phyloP scores from a whole-genome alignment of 2,797 vertebrate genomes.

The Clarias platycephalus region DNA sequence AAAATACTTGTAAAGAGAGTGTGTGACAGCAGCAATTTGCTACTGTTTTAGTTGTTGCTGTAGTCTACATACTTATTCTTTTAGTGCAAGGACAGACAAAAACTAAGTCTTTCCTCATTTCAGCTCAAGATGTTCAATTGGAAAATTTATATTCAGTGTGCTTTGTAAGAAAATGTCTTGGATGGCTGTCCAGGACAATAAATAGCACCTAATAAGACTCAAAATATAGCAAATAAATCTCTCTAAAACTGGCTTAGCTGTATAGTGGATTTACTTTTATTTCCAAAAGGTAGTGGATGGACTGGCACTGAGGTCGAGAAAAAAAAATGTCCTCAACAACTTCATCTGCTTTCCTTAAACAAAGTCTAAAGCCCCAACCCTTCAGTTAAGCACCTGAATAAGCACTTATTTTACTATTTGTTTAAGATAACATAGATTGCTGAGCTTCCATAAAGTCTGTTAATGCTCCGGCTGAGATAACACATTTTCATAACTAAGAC shows the following conservation, averaged over 20 bases:
- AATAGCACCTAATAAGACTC: background rate
- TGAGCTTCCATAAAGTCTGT: too few species aligned
- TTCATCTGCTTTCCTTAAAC: background rate
- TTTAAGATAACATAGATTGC: too few species aligned
- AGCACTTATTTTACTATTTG: background rate
- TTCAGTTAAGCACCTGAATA: background rate
- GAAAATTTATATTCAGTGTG: background rate
- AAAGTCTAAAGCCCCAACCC: background rate
- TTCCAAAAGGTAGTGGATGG: background rate
- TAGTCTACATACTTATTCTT: conserved; percentile 7
- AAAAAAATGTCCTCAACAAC: conserved; percentile 8
- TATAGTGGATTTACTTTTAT: background rate
- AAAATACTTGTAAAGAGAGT: conserved; percentile 48
- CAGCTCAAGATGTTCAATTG: background rate
- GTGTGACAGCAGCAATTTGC: conserved; percentile 29
- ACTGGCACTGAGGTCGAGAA: too few species aligned
- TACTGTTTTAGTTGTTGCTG: conserved; percentile 19
- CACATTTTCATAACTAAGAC: too few species aligned
- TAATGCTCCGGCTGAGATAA: too few species aligned
- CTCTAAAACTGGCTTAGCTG: background rate
- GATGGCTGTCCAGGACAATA: background rate
- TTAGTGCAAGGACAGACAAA: background rate
- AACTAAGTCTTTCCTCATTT: background rate
- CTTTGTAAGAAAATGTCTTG: background rate
- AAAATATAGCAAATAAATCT: background rate